Evolutionary conservation across 2,888 invertebrate genomes (phyloP).

Genomic region (Eretmocerus hayati): DNA sequence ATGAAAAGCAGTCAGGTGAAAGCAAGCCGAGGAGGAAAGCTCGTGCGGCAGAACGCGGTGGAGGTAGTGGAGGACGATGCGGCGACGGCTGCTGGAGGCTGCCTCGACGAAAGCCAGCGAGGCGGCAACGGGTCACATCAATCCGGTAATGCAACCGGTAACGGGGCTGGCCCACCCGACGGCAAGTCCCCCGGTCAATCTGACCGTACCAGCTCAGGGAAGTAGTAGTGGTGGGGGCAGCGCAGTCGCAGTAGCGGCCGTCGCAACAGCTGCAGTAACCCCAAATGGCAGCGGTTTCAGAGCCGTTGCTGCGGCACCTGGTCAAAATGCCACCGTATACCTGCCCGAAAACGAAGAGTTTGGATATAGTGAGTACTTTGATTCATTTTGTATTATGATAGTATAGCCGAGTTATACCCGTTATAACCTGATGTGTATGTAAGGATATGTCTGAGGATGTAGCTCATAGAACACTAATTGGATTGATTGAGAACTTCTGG

Average conservation of each 20-base stretch:
- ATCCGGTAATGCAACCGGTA: neutral
- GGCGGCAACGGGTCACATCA: constrained; percentile 3
- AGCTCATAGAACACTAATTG: too few relatives aligned
- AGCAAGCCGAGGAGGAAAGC: constrained; percentile 20
- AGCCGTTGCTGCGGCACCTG: neutral
- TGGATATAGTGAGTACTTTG: constrained; percentile 41
- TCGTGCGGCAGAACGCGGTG: constrained; percentile 23
- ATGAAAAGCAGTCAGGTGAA: constrained; percentile 20
- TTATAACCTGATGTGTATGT: too few relatives aligned
- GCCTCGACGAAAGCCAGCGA: constrained; percentile 14
- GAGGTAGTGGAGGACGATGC: constrained; percentile 20
- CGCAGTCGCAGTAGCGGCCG: neutral
- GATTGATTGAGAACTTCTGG: too few relatives aligned
- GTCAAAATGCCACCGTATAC: constrained; percentile 27
- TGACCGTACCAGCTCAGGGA: constrained; percentile 11
- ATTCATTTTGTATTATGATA: too few relatives aligned
- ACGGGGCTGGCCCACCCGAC: constrained; percentile 1
- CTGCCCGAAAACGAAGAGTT: constrained; percentile 38
- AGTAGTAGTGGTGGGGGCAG: constrained; percentile 2
- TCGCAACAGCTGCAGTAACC: neutral
- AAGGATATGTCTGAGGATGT: too few relatives aligned
- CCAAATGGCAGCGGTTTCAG: neutral
- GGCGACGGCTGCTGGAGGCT: constrained; percentile 21
- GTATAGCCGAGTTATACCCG: too few relatives aligned
- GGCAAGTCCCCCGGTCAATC: constrained; percentile 6